Evolutionary conservation across 2,888 invertebrate species (phyloP), one percentile per base, ranked within the genome.

Genomic region (Leptogaster cylindrica): DNA sequence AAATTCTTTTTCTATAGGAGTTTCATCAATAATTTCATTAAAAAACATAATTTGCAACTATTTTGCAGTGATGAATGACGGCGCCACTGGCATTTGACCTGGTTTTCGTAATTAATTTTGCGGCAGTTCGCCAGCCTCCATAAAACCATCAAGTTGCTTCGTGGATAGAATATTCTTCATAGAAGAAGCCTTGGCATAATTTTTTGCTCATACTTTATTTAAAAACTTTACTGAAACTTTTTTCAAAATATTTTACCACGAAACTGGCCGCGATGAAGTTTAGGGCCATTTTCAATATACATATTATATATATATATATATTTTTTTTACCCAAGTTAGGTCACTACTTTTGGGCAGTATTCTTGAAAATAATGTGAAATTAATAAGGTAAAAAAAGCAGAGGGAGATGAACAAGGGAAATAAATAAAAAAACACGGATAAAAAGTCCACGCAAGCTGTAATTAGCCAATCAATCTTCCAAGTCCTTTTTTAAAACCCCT

Each of bases 391-490:
- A 41, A 18, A 12, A 36, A 6, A 36, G 36, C 8, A 27, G 12
- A 12, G 25, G 6, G 10, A 27, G 14, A 25, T 28, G 27, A 25
- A 25, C 10, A 20, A 50, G 55, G 55, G 18, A 36, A 20, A 10
- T 18, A 33, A 28, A 25, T 18, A 12, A 3, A 16, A 16, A 14
- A 23, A 7, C 3, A 48, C 5, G 25, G 23, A 31, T 25, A 18
- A 14, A 18, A 33, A 36, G 12, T 10, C 18, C 16, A 33, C 55
- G 14, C 33, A 10, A 55, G 18, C 33, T 23, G 25, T 55, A 55
- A 55, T 55, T 55, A 55, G 55, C 33, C 55, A 55, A 55, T 55
- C 55, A 55, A 55, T 55, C 55, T 55, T 12, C 36, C 18, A 55
- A 36, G 20, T 18, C 33, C 20, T 55, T 55, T 55, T 31, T 10